A percentile compares a stretch with the other conserved stretches of the same genome.
phyloP scores from a whole-genome alignment of 2,888 invertebrate species.

The Strigamia maritima region DNA sequence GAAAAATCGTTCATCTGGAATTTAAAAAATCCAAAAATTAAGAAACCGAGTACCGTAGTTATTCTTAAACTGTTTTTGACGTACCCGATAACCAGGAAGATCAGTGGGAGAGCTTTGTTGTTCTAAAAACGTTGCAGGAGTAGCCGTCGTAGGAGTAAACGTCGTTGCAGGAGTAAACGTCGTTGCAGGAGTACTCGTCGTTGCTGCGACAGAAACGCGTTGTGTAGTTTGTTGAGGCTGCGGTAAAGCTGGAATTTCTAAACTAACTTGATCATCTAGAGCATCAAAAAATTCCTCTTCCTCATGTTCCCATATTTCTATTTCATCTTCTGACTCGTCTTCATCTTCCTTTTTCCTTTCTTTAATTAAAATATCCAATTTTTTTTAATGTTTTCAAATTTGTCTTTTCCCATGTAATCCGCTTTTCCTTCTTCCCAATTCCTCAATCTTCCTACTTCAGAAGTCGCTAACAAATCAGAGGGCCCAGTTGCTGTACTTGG shows the following conservation, averaged over 20 bases:
- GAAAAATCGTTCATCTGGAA: conserved; percentile 42
- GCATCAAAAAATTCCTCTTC: not conserved
- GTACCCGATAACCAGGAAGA: not conserved
- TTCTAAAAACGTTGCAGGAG: not conserved
- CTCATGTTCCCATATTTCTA: not conserved
- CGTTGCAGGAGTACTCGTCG: not conserved
- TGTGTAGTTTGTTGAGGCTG: not conserved
- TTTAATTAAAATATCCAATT: not conserved
- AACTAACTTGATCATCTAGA: not conserved
- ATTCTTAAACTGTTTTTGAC: too few relatives aligned
- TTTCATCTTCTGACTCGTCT: not conserved
- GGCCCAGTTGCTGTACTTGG: not conserved
- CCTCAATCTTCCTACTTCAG: conserved; percentile 52
- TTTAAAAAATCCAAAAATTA: not conserved
- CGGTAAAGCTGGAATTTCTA: too few relatives aligned
- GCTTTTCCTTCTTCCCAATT: conserved; percentile 93
- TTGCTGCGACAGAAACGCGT: not conserved
- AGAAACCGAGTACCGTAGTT: not conserved
- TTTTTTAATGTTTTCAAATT: conserved; percentile 79
- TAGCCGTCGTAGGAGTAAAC: too few relatives aligned
- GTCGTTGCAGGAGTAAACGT: not conserved
- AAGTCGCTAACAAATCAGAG: not conserved
- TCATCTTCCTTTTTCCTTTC: not conserved
- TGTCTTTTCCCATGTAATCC: conserved; percentile 91
- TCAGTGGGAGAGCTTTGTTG: not conserved